These are phyloP conservation scores for Cataglyphis hispanica DNA, from an alignment of 1,140 invertebrate species.

Conservation along the genomic window DNA sequence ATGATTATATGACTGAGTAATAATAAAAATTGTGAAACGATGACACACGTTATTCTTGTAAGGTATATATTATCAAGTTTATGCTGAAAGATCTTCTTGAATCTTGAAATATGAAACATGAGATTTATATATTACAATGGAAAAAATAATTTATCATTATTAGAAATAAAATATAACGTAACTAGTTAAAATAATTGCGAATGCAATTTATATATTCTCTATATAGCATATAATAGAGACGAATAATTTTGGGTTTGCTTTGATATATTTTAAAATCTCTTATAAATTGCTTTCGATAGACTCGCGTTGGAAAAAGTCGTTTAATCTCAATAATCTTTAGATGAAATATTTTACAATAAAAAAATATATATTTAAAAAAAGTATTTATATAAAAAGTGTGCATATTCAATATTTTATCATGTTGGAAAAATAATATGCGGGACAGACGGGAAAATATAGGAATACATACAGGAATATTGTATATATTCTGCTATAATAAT, in stretches of 20 bases:
- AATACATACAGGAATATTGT: neutral
- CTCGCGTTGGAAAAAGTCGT: constrained; percentile 3
- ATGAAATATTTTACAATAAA: constrained; percentile 19
- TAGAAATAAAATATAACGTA: constrained; percentile 1
- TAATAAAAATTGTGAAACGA: constrained; percentile 4
- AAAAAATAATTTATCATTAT: neutral
- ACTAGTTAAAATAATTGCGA: constrained; percentile 11
- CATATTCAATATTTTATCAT: neutral
- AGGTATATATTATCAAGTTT: neutral
- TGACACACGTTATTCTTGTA: neutral
- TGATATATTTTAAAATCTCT: constrained; percentile 10
- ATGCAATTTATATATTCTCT: constrained; percentile 35
- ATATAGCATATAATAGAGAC: neutral
- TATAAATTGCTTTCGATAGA: constrained; percentile 11
- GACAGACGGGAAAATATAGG: too few relatives aligned
- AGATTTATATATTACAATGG: constrained; percentile 26
- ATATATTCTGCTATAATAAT: neutral
- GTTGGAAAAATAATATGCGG: neutral
- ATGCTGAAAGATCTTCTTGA: neutral
- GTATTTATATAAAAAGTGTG: neutral
- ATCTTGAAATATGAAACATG: neutral
- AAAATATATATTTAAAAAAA: neutral
- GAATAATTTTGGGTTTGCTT: constrained; percentile 16
- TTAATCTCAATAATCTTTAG: neutral
- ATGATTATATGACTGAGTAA: neutral